Conservation (phyloP, 2,888 invertebrate species). For the Drosophila algonquin region DNA sequence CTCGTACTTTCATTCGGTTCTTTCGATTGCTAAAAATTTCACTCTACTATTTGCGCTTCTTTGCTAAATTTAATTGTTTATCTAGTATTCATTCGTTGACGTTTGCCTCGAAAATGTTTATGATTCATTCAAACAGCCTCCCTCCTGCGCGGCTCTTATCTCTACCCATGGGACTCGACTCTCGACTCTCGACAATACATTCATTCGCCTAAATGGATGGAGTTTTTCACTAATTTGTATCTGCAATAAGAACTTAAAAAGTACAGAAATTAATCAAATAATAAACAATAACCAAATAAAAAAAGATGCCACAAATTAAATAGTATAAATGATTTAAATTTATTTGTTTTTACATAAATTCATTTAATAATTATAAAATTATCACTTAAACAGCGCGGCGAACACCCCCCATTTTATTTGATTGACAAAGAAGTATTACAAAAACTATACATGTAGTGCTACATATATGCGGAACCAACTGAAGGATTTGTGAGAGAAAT, state of each 20-base stretch:
- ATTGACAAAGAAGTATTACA: slow-evolving; percentile 47
- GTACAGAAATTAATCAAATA: slow-evolving; percentile 5
- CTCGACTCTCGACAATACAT: slow-evolving; percentile 10
- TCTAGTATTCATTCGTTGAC: slow-evolving; percentile 54
- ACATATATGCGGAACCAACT: not conserved
- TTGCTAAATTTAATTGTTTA: slow-evolving; percentile 65
- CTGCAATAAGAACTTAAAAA: not conserved
- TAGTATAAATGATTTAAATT: slow-evolving; percentile 63
- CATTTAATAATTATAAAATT: slow-evolving; percentile 68
- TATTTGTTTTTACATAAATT: slow-evolving; percentile 72
- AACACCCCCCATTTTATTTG: slow-evolving; percentile 31
- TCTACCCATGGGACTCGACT: not conserved
- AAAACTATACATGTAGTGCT: slow-evolving; percentile 33
- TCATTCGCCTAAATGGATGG: slow-evolving; percentile 16
- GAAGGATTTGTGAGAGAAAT: slow-evolving; percentile 22
- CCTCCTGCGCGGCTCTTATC: not conserved
- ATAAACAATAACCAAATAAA: slow-evolving; percentile 32
- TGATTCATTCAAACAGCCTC: slow-evolving; percentile 5
- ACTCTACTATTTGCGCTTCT: slow-evolving; percentile 57
- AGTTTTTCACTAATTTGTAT: slow-evolving; percentile 4
- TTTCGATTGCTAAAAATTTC: slow-evolving; percentile 64
- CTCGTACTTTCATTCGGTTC: slow-evolving; percentile 21
- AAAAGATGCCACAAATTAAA: slow-evolving; percentile 39
- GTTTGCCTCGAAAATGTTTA: slow-evolving; percentile 61
- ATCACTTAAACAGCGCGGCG: slow-evolving; percentile 74